A percentile compares a stretch with the other conserved stretches of the same genome.
phyloP scores from a whole-genome alignment of 2,113 vertebrate genomes.

The Dolichallabes microphthalmus region DNA sequence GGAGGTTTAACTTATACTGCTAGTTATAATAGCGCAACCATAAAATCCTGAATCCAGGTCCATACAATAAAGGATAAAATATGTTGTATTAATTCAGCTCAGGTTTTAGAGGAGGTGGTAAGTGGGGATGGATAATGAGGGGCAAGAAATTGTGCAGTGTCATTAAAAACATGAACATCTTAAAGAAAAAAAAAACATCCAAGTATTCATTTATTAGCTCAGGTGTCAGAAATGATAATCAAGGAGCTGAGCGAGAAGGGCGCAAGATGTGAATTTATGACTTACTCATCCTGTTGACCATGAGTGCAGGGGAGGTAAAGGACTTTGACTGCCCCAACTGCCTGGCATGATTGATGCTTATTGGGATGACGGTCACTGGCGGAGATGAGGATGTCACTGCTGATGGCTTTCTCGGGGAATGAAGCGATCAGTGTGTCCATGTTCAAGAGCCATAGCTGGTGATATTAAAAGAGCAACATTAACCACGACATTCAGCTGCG shows the following conservation, averaged over 20 bases:
- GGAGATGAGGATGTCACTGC: constrained; percentile 55
- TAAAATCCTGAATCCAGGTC: not conserved
- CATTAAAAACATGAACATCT: not conserved
- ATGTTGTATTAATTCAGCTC: not conserved
- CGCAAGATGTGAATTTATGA: constrained; percentile 32
- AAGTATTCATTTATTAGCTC: not conserved
- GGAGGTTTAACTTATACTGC: not conserved
- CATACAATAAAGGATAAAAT: not conserved
- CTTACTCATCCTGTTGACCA: constrained; percentile 83
- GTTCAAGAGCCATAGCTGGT: constrained; percentile 93
- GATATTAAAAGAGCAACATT: constrained; percentile 48
- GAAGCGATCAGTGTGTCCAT: constrained; percentile 84
- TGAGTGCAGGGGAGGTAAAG: constrained; percentile 82
- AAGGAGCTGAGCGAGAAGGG: not conserved
- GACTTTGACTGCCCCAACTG: constrained; percentile 80
- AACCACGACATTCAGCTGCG: not conserved
- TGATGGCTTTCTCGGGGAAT: constrained; percentile 61
- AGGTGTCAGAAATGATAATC: constrained; percentile 13
- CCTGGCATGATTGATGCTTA: constrained; percentile 58
- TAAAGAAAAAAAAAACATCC: not conserved
- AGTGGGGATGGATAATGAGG: too few relatives aligned
- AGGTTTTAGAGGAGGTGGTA: not conserved
- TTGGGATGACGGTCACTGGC: constrained; percentile 58
- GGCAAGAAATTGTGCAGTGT: not conserved
- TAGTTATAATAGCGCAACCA: not conserved